Evolutionary conservation across 2,888 invertebrate species (phyloP).

Genomic region (Drosophila phalerata): DNA sequence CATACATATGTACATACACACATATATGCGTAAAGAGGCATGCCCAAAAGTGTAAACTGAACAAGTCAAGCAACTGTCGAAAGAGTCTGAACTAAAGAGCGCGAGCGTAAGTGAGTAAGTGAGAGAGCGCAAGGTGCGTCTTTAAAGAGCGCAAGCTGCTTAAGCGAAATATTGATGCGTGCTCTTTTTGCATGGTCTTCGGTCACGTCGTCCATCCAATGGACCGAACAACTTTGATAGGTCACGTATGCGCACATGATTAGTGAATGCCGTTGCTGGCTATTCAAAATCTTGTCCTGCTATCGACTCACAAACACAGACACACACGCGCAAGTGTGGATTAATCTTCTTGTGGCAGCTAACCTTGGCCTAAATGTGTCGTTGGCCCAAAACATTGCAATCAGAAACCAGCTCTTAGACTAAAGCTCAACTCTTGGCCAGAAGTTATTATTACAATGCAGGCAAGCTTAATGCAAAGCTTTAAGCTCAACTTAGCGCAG

Average conservation of each 20-base stretch:
- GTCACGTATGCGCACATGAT: slow-evolving; percentile 74
- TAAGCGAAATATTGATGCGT: slow-evolving; percentile 15
- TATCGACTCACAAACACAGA: slow-evolving; percentile 36
- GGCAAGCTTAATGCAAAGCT: slow-evolving; percentile 9
- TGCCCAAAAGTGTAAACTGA: slow-evolving; percentile 39
- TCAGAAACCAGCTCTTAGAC: slow-evolving; percentile 21
- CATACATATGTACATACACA: background rate
- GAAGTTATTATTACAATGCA: background rate
- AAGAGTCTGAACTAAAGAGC: slow-evolving; percentile 19
- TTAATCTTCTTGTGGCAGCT: slow-evolving; percentile 59
- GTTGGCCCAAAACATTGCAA: slow-evolving; percentile 25
- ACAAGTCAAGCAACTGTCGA: slow-evolving; percentile 30
- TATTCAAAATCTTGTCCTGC: slow-evolving; percentile 68
- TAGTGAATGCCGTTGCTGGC: slow-evolving; percentile 36
- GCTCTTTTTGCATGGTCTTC: slow-evolving; percentile 42
- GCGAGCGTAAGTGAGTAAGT: background rate
- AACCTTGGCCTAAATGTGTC: slow-evolving; percentile 70
- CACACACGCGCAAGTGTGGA: slow-evolving; percentile 26
- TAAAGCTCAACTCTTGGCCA: slow-evolving; percentile 23
- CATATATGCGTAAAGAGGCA: slow-evolving; percentile 21
- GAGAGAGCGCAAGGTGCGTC: slow-evolving; percentile 22
- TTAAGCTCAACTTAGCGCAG: slow-evolving; percentile 34
- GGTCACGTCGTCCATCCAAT: slow-evolving; percentile 68
- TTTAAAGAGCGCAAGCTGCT: slow-evolving; percentile 45
- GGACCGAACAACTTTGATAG: slow-evolving; percentile 49